These are phyloP conservation scores for Paracentrotus lividus DNA, from an alignment of 53 echinoderm and acorn worm genomes.

Conservation along the genomic window DNA sequence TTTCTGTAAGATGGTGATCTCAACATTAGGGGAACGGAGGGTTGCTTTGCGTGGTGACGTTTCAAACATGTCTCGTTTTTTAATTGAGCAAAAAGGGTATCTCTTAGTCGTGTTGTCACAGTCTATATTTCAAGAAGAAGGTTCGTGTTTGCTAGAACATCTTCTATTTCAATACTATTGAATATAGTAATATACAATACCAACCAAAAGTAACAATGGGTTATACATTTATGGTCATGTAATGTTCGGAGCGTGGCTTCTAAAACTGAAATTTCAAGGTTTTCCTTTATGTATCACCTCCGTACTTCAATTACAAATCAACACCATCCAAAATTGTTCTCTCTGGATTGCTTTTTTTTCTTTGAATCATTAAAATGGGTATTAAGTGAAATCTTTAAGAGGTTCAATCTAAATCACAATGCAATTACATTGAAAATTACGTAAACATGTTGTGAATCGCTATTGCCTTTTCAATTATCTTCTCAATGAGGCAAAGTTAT, in stretches of 20 bases:
- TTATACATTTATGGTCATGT: neutral
- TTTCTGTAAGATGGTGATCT: neutral
- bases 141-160: neutral
- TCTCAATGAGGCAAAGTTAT: neutral
- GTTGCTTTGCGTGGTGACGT: neutral
- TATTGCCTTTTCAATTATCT: neutral
- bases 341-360: neutral
- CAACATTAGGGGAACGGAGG: neutral
- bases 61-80: neutral
- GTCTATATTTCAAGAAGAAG: neutral
- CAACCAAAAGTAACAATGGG: neutral
- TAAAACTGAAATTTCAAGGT: neutral
- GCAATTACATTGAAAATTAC: neutral
- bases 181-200: neutral
- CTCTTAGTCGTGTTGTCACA: too few species aligned
- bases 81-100: too few species aligned
- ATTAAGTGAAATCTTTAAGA: neutral
- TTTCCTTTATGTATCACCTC: neutral
- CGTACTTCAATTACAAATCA: neutral
- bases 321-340: neutral
- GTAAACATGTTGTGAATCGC: too few species aligned
- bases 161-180: neutral
- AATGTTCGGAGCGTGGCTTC: neutral
- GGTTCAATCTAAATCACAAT: neutral
- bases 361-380: neutral